Base-by-base conservation (phyloP, 1,140 invertebrate genomes). In the Microplitis mediator region DNA sequence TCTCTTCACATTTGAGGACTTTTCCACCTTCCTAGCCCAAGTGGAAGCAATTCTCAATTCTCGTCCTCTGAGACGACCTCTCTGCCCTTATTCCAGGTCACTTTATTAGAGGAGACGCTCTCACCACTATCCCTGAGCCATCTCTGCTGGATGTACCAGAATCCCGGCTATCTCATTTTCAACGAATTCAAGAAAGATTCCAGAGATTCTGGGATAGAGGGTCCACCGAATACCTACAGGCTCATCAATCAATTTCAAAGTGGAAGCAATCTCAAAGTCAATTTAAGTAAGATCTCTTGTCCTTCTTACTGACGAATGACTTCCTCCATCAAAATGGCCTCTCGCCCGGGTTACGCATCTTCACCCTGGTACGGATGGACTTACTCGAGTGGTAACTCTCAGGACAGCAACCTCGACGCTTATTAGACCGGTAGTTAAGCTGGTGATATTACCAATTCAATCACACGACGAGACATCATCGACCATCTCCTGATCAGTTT, bases 311-410 rank as follows among this genome's bases (percentile, higher is more conserved):
- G 65, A 69, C 14, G 66, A 73, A 13, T 4, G 50, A n/a, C 36
- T 13, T 34, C 72, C 66, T 2, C 68, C 74, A 14, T 36, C 14
- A 2, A 72, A 73, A 14, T 77, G 71, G 76, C 63, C 71, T 6
- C 50, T 77, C 1, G 71, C 61, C 6, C 65, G 73, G 5, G 51
- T 77, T 4, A 8, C 56, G 4, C 3, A 65, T 35, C n/a, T 71
- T 1, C 68, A 75, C 52, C 75, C 74, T 6, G 73, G 66, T 0
- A 31, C 39, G 14, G 75, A 76, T 51, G 69, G 62, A 8, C 68
- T 34, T 3, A 35, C 50, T 3, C 3, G 61, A 69, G 72, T 73
- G 3, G 50, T 61, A 0, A 45, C 54, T 2, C 8, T 72, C 1
- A 69, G 63, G 51, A 73, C 66, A 34, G 23, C 36, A 2, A 63